phyloP scores from a whole-genome alignment of 1,140 invertebrate species.

The Brachionus plicatilis region DNA sequence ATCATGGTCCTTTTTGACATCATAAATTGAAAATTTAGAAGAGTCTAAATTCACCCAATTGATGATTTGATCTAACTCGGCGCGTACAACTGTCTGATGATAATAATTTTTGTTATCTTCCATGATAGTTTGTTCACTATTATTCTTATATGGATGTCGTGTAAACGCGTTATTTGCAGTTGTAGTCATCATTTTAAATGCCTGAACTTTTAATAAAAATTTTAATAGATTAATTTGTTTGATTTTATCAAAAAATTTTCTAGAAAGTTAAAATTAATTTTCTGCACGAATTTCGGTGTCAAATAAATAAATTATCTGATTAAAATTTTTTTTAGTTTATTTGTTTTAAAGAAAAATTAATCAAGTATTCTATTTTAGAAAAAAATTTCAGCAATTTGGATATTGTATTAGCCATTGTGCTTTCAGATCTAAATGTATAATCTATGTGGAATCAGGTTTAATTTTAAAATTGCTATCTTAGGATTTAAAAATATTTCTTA shows the following conservation, averaged over 20 bases:
- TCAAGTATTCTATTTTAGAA: too few relatives aligned
- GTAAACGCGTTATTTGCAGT: not conserved
- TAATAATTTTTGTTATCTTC: conserved; percentile 37
- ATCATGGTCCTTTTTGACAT: conserved; percentile 10
- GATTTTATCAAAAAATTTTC: not conserved
- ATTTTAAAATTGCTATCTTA: too few relatives aligned
- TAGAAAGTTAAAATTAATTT: too few relatives aligned
- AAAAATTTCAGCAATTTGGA: too few relatives aligned
- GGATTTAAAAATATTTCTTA: too few relatives aligned
- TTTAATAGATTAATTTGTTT: not conserved
- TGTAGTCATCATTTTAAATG: not conserved
- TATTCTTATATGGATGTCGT: not conserved
- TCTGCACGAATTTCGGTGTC: too few relatives aligned
- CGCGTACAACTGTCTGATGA: conserved; percentile 20
- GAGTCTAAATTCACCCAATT: conserved; percentile 30
- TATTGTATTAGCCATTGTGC: too few relatives aligned
- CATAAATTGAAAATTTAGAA: not conserved
- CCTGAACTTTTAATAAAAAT: not conserved
- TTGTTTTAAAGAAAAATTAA: too few relatives aligned
- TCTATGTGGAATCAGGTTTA: too few relatives aligned
- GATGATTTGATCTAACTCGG: conserved; percentile 33
- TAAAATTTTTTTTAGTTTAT: too few relatives aligned
- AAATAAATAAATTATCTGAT: too few relatives aligned
- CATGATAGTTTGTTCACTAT: conserved; percentile 26
- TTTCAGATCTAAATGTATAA: too few relatives aligned